These are phyloP conservation scores for Drosophila atroscutellata DNA, from an alignment of 2,888 invertebrate species.

Conservation along the genomic window DNA sequence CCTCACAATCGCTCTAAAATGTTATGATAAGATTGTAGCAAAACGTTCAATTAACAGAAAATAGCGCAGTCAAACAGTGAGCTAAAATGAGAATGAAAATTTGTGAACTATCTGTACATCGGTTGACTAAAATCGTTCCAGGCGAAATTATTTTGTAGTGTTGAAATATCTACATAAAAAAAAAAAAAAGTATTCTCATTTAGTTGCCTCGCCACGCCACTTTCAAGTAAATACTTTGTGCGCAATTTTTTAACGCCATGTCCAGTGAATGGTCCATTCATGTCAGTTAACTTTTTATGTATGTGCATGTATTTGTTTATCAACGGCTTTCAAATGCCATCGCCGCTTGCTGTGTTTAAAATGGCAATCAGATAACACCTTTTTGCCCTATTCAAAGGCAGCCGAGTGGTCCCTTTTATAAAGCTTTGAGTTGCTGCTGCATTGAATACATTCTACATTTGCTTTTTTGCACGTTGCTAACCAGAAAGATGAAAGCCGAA, in stretches of 20 bases:
- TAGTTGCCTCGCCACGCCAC: conserved; percentile 5
- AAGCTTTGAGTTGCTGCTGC: conserved; percentile 35
- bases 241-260: conserved; percentile 23
- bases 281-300: conserved; percentile 61
- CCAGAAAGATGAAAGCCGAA: conserved; percentile 27
- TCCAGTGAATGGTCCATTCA: conserved; percentile 60
- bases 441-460: conserved; percentile 61
- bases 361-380: conserved; percentile 83
- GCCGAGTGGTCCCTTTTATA: conserved; percentile 32
- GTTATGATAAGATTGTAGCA: no score
- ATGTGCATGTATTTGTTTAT: conserved; percentile 56
- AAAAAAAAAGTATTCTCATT: conserved; percentile 2
- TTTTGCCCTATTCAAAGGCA: conserved; percentile 55
- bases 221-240: conserved; percentile 26
- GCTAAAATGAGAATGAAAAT: not conserved
- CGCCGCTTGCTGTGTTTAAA: conserved; percentile 69
- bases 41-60: not conserved
- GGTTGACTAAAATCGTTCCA: not conserved
- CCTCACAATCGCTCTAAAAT: not conserved
- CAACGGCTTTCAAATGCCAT: conserved; percentile 41
- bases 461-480: conserved; percentile 36
- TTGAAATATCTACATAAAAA: not conserved
- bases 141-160: not conserved
- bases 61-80: not conserved
- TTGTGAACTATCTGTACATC: not conserved